Base-by-base conservation (phyloP, 2,113 vertebrate genomes). In the Gambusia holbrooki region DNA sequence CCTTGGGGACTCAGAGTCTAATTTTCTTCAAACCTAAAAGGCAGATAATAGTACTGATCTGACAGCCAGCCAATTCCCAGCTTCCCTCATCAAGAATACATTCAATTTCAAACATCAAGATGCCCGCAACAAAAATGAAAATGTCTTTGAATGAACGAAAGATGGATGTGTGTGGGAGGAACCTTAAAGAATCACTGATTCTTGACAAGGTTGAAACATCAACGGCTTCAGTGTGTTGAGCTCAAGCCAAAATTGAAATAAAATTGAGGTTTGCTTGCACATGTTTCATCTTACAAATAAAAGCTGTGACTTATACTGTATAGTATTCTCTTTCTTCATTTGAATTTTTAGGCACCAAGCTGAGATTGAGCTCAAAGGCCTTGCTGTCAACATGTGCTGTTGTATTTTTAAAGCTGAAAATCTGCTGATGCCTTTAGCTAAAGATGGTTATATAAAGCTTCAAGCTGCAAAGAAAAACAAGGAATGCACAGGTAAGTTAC, bases 1-100 rank as follows among this genome's bases (percentile, higher is more conserved):
- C 92, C 89, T 89, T 75, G 8, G 89, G 90, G 92, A 92, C 86
- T 87, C 69, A 54, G 17, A 89, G 88, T 92, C 88, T 91, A 90
- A 93, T 92, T 89, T 92, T 84, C 85, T 88, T 92, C 87, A 84
- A 89, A 90, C 89, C 88, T 89, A 91, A 86, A 92, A 91, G 90
- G 84, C 88, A 87, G 92, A 91, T 92, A 92, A 93, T 90, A 89
- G 81, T 79, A 76, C 77, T 84, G 91, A 91, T 92, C 87, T 92
- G 88, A 92, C 92, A 92, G 85, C 69, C 77, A 77, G 88, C 76
- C 88, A 91, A 90, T 88, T 92, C 91, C 89, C 89, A 86, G 72
- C 51, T 88, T 79, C 87, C 87, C 87, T 92, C 90, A 90, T 92
- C 87, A 93, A 89, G 88, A 91, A 91, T 83, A 84, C 78, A 89